Evolutionary conservation across 1,140 invertebrate genomes (phyloP), one percentile per base, ranked within the genome.

Genomic region (Trichogramma pretiosum): DNA sequence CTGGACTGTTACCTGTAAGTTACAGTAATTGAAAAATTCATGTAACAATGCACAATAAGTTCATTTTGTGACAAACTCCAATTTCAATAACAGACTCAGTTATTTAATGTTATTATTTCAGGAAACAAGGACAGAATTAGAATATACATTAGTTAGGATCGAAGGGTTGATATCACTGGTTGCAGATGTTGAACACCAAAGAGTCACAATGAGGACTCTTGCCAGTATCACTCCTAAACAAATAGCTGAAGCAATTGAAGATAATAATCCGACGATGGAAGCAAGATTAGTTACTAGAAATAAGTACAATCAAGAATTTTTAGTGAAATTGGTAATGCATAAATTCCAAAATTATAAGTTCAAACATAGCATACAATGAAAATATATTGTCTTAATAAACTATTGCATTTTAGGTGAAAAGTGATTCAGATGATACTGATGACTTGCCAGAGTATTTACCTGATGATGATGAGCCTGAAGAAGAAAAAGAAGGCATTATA

Each of bases 221-320:
- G 62, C 52, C 39, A 68, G 63, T 53, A 62, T 73, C 22, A 65
- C 64, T 10, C 64, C 70, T 0, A 67, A 67, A 52, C 67, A 65
- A 61, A 71, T 74, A 45, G 71, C 69, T 1, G 63, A 73, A 38
- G 67, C 64, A 22, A 74, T 74, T 39, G 54, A 55, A 14, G 66
- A 66, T 50, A 65, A 70, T 53, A 63, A 64, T 30, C 53, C 59
- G 7, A 65, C 57, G 34, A 69, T 74, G 68, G 65, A 71, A 51
- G 68, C 72, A 7, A 63, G 61, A 64, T 52, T 74, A 53, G 66
- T 73, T 39, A 64, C 67, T n/a, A 69, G 58, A 51, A 74, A 74
- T 49, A 73, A 74, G 59, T 65, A 62, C 32, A 72, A 74, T 62
- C 70, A 74, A 64, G 70, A 73, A 44, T 72, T 68, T 63, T 60